Evolutionary conservation across 2,797 vertebrate genomes (phyloP), one percentile per base, ranked within the genome.

Genomic region (Brotula barbata): DNA sequence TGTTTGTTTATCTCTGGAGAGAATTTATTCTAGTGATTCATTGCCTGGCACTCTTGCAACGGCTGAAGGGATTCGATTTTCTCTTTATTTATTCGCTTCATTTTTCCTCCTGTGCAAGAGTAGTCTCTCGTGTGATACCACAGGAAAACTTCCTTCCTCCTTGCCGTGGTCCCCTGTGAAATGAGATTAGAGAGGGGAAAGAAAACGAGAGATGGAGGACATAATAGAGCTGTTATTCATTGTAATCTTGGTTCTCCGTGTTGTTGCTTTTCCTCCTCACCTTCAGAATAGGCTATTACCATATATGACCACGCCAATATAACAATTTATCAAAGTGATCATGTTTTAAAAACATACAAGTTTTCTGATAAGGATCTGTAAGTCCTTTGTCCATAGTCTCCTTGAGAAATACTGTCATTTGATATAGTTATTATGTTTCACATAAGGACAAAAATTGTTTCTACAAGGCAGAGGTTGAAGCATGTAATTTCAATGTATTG

Each of bases 11-110:
- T 92, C 89, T 90, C 85, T 37, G 61, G 86, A 80, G 89, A 83
- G 81, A 88, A 92, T 92, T 89, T 89, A 90, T 91, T 88, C 85
- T 83, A 80, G 85, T 86, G 90, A 92, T 90, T 91, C 88, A 91
- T 91, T 82, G 88, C 82, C 78, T 75, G 77, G 78, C 80, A 81
- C 79, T 70, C 73, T 74, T 74, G 86, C 84, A 77, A 88, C 69
- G 77, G 84, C 81, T 89, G 86, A 86, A 85, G 78, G 85, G 84
- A 90, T 91, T 91, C 63, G 78, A 90, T 91, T 90, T 90, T 87
- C 81, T 77, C 75, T 87, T 89, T 90, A 89, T 90, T 93, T 90
- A 89, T 90, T 89, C 73, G 65, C 81, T 84, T 89, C 80, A 88
- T 90, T 89, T 89, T 80, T 71, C 78, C 84, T 82, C 69, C 66